Conservation (phyloP, 64 coral and sea anemone genomes). For the Platygyra sinensis region DNA sequence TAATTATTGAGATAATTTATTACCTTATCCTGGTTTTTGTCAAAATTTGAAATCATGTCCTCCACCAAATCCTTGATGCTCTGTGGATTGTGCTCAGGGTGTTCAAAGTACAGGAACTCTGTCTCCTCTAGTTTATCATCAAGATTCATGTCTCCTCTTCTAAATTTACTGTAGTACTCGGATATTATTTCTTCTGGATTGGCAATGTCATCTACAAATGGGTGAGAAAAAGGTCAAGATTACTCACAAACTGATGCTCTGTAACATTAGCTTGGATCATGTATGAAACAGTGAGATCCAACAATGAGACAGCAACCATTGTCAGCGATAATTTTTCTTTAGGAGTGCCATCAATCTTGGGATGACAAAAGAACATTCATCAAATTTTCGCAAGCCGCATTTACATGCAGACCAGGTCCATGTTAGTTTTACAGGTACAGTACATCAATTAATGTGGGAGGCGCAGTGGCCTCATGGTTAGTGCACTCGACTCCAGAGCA, state of each 20-base stretch:
- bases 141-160: constrained; percentile 76
- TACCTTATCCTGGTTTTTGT: constrained; percentile 88
- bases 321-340: too few species aligned
- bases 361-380: too few species aligned
- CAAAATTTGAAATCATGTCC: constrained; percentile 86
- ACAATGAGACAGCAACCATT: too few species aligned
- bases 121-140: constrained; percentile 77
- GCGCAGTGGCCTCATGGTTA: too few species aligned
- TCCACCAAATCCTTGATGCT: constrained; percentile 79
- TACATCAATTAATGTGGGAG: too few species aligned
- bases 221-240: not conserved
- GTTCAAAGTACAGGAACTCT: constrained; percentile 95
- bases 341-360: too few species aligned
- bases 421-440: too few species aligned
- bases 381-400: too few species aligned
- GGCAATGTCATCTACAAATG: constrained; percentile 66
- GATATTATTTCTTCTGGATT: constrained; percentile 54
- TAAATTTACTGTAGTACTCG: constrained; percentile 66
- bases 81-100: constrained; percentile 92
- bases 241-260: not conserved
- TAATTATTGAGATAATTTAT: not conserved
- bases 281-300: too few species aligned
- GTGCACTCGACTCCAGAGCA: too few species aligned
- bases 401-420: too few species aligned
- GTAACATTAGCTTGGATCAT: too few species aligned